phyloP scores from a whole-genome alignment of 1,140 invertebrate genomes.

The Danaus plexippus region DNA sequence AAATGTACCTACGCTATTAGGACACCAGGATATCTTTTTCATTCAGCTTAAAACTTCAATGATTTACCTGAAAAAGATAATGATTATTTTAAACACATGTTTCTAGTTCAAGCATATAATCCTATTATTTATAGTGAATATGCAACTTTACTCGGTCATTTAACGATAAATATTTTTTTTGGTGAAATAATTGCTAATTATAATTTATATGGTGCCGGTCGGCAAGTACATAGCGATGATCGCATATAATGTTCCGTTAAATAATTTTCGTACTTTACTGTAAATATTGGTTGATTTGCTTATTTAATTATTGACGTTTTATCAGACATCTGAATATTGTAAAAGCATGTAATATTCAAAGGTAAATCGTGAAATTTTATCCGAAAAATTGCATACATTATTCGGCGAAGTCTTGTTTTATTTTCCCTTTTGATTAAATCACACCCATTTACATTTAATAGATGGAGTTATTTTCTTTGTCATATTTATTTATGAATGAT shows the following conservation, averaged over 20 bases:
- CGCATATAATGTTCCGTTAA: conserved; percentile 22
- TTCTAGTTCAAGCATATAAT: too few species aligned
- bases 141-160: too few species aligned
- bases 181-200: conserved; percentile 34
- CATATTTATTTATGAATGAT: background rate
- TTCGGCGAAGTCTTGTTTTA: conserved; percentile 1
- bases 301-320: conserved; percentile 33
- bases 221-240: conserved; percentile 9
- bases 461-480: conserved; percentile 3
- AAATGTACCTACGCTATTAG: too few species aligned
- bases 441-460: background rate
- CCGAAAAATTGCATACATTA: conserved; percentile 3
- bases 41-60: too few species aligned
- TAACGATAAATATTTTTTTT: too few species aligned
- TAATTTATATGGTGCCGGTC: conserved; percentile 10
- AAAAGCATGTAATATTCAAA: conserved; percentile 12
- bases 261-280: conserved; percentile 32
- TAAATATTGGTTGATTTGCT: conserved; percentile 19
- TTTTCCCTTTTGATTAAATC: background rate
- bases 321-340: conserved; percentile 21
- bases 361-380: conserved; percentile 3
- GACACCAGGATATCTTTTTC: too few species aligned
- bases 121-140: too few species aligned
- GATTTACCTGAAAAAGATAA: too few species aligned
- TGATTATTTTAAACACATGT: too few species aligned